A percentile compares a stretch with the other conserved stretches of the same genome.
Conservation (phyloP, 2,797 vertebrate species). For the Limnodromus scolopaceus region DNA sequence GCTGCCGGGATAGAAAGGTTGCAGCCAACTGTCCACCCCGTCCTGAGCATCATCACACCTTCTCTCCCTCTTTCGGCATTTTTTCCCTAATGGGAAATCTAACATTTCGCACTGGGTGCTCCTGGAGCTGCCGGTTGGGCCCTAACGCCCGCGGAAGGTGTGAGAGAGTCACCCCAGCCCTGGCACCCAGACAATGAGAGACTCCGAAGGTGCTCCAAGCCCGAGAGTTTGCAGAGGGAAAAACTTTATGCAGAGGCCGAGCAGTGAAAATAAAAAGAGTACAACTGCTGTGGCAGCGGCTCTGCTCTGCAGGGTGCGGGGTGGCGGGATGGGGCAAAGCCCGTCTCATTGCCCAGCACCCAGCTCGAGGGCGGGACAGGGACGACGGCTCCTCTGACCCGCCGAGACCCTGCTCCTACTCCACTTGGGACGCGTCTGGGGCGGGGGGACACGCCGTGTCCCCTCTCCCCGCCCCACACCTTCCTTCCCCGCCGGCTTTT, state of each 20-base stretch:
- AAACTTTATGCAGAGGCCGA: not conserved
- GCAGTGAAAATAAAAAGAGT: rapidly evolving
- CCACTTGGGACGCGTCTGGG: rapidly evolving
- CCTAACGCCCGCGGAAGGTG: rapidly evolving
- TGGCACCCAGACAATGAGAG: rapidly evolving
- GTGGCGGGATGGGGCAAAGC: not conserved
- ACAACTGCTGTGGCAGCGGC: rapidly evolving
- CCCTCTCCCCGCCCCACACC: not conserved
- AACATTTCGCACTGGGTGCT: rapidly evolving
- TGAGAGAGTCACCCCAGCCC: rapidly evolving
- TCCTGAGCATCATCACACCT: not conserved
- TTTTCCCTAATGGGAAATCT: not conserved
- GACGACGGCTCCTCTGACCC: rapidly evolving
- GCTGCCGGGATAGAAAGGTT: not conserved
- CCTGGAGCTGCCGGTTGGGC: rapidly evolving
- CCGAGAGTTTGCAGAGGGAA: not conserved
- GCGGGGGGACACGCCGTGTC: not conserved
- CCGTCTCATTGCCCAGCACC: rapidly evolving
- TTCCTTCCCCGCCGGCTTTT: not conserved
- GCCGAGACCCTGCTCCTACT: not conserved
- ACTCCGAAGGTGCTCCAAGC: too few species aligned
- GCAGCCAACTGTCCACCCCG: not conserved
- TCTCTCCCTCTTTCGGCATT: not conserved
- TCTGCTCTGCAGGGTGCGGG: too few species aligned
- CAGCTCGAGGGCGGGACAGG: not conserved